Evolutionary conservation across 64 coral and sea anemone species (phyloP), one percentile per base, ranked within the genome.

Genomic region (Platygyra sinensis): DNA sequence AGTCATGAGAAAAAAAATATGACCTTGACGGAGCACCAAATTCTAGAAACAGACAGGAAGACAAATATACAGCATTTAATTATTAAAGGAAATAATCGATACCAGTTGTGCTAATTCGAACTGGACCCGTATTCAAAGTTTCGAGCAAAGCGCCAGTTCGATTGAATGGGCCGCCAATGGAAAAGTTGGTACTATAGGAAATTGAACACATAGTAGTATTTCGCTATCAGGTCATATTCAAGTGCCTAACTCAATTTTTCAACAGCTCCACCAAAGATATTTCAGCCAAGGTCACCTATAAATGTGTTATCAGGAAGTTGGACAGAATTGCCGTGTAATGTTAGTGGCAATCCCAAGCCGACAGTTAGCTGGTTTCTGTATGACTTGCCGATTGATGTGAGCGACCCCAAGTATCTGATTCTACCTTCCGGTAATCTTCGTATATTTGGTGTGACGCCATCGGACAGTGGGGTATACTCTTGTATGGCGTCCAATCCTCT

Each of bases 381-480:
- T 38, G 62, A 38, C 50, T 9, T 67, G 0, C 42, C 75, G 24
- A 39, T 87, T 19, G 49, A 50, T 39, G 11, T 18, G 16, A 75
- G 51, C 73, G 16, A 79, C 22, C 50, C 60, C 2, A 92, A 54
- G 61, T 87, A 92, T 77, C 42, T 78, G 12, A 62, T 86, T 60
- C 62, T 69, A 5, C 64, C 83, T 6, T 72, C 90, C 7, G 83
- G 83, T 29, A 92, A 60, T 55, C 74, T 92, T 31, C 63, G 30
- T 18, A 87, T 92, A 16, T 72, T n/a, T 17, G 29, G 74, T 12
- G 10, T 92, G 17, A 62, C 76, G 30, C 75, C 73, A 62, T 54
- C 74, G 28, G 90, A 92, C 62, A 92, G 59, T 67, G 90, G 90
- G 51, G 79, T 67, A 14, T 92, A 92, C 30, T 69, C 90, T 3